Evolutionary conservation across 1,140 invertebrate genomes (phyloP), one percentile per base, ranked within the genome.

Genomic region (Sweltsa coloradensis): DNA sequence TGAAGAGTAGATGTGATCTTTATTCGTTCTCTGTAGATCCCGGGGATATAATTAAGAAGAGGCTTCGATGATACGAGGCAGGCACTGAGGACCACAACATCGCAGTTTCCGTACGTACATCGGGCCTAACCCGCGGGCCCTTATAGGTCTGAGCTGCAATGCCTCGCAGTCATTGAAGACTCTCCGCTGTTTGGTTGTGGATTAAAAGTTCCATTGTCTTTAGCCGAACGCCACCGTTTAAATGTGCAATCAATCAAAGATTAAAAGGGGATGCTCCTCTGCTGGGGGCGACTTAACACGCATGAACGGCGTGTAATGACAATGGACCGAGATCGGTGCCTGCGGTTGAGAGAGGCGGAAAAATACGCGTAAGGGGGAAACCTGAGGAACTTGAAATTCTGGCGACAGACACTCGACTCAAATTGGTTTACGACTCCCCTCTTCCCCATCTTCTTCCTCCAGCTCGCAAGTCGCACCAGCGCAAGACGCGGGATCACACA

Each of bases 381-480:
- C 13, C 19, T 19, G 9, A 31, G 34, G 21, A 37, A 40, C 37
- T 40, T 40, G 37, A 40, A 40, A 40, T 40, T 40, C 37, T 40
- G 37, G 37, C 16, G 37, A 40, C 37, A 40, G 37, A 40, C 37
- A 40, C 37, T 40, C 37, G n/a, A 40, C 19, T 40, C 37, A 40
- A 40, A 40, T 40, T 40, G 37, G 37, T 40, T 40, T 40, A 40
- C 37, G 37, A 40, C 16, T 13, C 7, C 16, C n/a, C n/a, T 22
- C 14, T 13, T 7, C 3, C 16, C 21, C 3, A 18, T 19, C n/a
- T 39, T 14, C 36, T 39, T 0, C 37, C 37, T 13, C 4, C 37
- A 36, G 16, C 18, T 36, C n/a, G n/a, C n/a, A n/a, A n/a, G n/a
- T n/a, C n/a, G n/a, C n/a, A n/a, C n/a, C n/a, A n/a, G n/a, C n/a